Conservation (phyloP, 2,888 invertebrate genomes). For the Synergus japonicus region DNA sequence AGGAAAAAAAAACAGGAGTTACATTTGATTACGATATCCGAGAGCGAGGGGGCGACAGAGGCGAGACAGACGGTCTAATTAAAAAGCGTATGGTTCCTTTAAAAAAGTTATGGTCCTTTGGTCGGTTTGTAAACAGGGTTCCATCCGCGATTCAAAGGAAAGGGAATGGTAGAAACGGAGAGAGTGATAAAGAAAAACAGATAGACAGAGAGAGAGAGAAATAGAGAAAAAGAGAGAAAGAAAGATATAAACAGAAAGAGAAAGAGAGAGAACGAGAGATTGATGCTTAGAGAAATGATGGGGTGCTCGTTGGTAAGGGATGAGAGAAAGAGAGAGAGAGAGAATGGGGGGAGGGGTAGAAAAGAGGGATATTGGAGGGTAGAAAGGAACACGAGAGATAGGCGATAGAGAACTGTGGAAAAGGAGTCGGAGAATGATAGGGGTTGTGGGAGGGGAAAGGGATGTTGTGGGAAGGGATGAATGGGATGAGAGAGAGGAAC, state of each 20-base stretch:
- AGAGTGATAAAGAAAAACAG: slow-evolving; percentile 50
- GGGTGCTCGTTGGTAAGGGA: slow-evolving; percentile 1
- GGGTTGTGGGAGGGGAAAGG: slow-evolving; percentile 43
- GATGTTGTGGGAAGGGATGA: slow-evolving; percentile 45
- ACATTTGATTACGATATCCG: neutral
- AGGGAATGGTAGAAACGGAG: slow-evolving; percentile 47
- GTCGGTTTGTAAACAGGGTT: slow-evolving; percentile 71
- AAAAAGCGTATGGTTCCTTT: slow-evolving; percentile 66
- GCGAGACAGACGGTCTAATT: slow-evolving; percentile 61
- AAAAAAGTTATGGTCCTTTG: slow-evolving; percentile 67
- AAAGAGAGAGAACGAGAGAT: slow-evolving; percentile 40
- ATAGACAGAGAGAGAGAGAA: too few species aligned
- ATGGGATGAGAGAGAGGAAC: slow-evolving; percentile 60
- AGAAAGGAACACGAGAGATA: slow-evolving; percentile 48
- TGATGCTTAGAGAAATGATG: slow-evolving; percentile 34
- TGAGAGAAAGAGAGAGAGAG: slow-evolving; percentile 29
- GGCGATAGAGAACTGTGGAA: slow-evolving; percentile 54
- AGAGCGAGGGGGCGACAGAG: slow-evolving; percentile 15
- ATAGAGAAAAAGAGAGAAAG: slow-evolving; percentile 53
- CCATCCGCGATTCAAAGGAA: slow-evolving; percentile 60
- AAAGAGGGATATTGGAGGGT: slow-evolving; percentile 48
- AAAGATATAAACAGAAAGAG: slow-evolving; percentile 48
- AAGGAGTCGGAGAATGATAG: slow-evolving; percentile 51
- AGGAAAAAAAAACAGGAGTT: neutral
- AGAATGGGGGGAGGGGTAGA: slow-evolving; percentile 39